Percentiles rank a stretch among this genome's conserved stretches.
These are phyloP conservation scores for Pilophorus perplexus DNA, from an alignment of 2,888 invertebrate genomes.

Conservation along the genomic window DNA sequence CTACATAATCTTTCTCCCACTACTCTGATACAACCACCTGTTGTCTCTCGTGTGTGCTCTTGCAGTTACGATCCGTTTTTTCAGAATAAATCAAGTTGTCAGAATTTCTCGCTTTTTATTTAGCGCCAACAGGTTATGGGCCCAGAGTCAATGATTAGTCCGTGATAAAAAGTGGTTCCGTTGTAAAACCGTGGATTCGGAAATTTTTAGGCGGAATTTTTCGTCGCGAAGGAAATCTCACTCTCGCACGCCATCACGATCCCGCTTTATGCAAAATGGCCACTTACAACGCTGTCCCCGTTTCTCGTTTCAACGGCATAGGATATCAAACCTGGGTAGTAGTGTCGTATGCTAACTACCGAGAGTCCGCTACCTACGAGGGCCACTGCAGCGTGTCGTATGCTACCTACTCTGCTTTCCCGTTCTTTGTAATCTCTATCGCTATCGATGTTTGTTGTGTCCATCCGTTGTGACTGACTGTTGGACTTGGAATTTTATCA, in stretches of 20 bases:
- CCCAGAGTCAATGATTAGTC: not conserved
- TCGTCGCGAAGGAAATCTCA: not conserved
- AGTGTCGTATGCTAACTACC: too few relatives aligned
- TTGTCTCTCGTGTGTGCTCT: not conserved
- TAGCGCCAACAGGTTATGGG: slow-evolving; percentile 1
- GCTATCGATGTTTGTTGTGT: too few relatives aligned
- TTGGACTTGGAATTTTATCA: too few relatives aligned
- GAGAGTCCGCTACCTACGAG: too few relatives aligned
- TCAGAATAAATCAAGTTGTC: not conserved
- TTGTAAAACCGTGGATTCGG: not conserved
- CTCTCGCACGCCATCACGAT: not conserved
- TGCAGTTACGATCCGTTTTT: not conserved
- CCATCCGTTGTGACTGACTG: too few relatives aligned
- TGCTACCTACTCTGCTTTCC: too few relatives aligned
- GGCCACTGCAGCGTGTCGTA: too few relatives aligned
- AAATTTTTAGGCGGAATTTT: not conserved
- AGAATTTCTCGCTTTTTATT: too few relatives aligned
- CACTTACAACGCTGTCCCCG: not conserved
- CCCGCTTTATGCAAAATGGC: not conserved
- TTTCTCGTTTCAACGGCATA: not conserved
- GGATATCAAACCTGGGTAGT: too few relatives aligned
- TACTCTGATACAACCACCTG: too few relatives aligned
- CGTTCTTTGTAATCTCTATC: too few relatives aligned
- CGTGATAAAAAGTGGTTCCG: not conserved
- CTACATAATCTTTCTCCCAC: too few relatives aligned